phyloP scores from a whole-genome alignment of 2,113 vertebrate genomes.

The Galeopterus variegatus region DNA sequence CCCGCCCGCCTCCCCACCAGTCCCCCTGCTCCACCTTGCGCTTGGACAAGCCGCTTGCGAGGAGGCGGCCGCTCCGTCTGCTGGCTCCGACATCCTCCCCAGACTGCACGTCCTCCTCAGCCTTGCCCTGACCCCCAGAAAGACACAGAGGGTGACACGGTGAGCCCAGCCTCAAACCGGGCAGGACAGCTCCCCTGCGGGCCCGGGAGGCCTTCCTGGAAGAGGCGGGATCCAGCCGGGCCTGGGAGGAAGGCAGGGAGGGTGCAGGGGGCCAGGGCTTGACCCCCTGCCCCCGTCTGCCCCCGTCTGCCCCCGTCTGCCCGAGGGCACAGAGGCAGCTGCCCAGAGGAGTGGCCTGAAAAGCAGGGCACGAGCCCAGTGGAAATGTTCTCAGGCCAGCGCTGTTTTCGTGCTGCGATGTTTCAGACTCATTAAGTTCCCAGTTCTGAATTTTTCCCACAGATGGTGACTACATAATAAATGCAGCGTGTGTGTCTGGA shows the following conservation, averaged over 20 bases:
- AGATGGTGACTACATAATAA: rapidly evolving
- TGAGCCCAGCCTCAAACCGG: background rate
- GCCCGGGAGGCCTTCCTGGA: background rate
- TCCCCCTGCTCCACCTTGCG: conserved; percentile 91
- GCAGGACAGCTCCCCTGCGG: background rate
- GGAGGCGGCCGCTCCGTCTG: conserved; percentile 90
- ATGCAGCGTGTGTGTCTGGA: background rate
- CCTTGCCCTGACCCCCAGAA: conserved; percentile 88
- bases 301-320: background rate
- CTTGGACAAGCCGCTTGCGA: conserved; percentile 95
- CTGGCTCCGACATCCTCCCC: conserved; percentile 90
- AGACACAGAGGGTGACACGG: background rate
- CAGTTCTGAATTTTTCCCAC: background rate
- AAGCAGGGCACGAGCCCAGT: rapidly evolving
- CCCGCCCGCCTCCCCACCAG: background rate
- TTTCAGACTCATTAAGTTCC: background rate
- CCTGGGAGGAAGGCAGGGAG: background rate
- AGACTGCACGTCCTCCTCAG: conserved; percentile 91
- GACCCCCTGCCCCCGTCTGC: background rate
- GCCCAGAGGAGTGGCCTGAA: too few species aligned
- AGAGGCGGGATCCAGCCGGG: rapidly evolving
- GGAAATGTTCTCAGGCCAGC: too few species aligned
- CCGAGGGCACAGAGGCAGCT: background rate
- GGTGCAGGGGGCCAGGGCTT: rapidly evolving
- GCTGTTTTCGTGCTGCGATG: too few species aligned